phyloP scores from a whole-genome alignment of 2,888 invertebrate genomes.

The Byasa hedistus region DNA sequence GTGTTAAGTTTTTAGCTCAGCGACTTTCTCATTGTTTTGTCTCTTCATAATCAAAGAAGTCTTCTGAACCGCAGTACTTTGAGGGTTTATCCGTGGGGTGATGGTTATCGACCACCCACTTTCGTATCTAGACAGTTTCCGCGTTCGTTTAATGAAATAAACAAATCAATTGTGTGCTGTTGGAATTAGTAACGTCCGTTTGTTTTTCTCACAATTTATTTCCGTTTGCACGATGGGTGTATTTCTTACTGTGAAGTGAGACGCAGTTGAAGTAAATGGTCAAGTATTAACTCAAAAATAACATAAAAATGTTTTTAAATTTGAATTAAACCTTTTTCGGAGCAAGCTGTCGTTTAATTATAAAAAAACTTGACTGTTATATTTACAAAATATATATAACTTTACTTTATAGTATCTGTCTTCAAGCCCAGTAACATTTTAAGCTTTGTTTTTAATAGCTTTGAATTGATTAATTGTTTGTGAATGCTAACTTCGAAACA shows the following conservation, averaged over 20 bases:
- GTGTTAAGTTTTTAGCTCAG: no score
- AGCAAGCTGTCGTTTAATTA: not conserved
- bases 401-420: no score
- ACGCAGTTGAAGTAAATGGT: not conserved
- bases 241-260: not conserved
- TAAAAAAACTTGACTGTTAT: no score
- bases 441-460: not conserved
- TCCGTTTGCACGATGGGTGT: constrained; percentile 47
- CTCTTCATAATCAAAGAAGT: not conserved
- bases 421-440: no score
- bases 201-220: constrained; percentile 59
- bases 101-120: constrained; percentile 66
- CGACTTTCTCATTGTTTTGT: no score
- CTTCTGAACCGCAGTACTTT: constrained; percentile 5
- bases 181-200: constrained; percentile 72
- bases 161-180: constrained; percentile 72
- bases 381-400: no score
- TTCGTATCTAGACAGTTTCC: constrained; percentile 57
- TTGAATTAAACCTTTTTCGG: not conserved
- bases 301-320: not conserved
- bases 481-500: not conserved
- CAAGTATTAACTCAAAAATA: not conserved
- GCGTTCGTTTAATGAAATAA: constrained; percentile 66
- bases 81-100: constrained; percentile 17
- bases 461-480: constrained; percentile 1